Evolutionary conservation across 1,140 invertebrate genomes (phyloP), one percentile per base, ranked within the genome.

Genomic region (Pemphigus obesinymphae): DNA sequence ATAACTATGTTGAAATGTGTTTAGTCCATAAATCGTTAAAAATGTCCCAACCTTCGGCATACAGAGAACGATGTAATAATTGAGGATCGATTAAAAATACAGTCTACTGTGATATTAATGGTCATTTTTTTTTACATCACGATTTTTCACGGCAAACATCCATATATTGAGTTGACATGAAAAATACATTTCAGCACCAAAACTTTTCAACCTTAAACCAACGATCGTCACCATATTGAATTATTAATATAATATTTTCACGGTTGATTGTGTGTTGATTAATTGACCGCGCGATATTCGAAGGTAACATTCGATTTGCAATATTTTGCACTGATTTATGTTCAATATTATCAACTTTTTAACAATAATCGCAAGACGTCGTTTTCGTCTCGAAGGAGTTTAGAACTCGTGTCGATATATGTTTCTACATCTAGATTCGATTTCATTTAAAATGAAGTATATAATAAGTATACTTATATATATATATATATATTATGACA

Each of bases 81-180:
- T 3, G 29, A 20, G 7, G 70, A 73, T 72, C 26, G 15, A 73
- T 72, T 17, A n/a, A 72, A 48, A 72, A n/a, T 72, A 45, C 11
- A 13, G 5, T 43, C 70, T 20, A 73, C 43, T 23, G 29, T 73
- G 31, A 5, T 73, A 50, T 72, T 72, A 48, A 72, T 72, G 63
- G 10, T 73, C 17, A 50, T 20, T 45, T n/a, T 50, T 68, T 29
- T 50, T 50, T 17, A 31, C 26, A 26, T 73, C 70, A 50, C 70
- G 70, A 50, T 29, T 50, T 72, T 72, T 72, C 43, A 72, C 68
- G 68, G 68, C 26, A 31, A 73, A 73, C 26, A 23, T 73, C 70
- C 10, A n/a, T 13, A 13, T 20, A 50, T 73, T 0, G 26, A 34
- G 26, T 73, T n/a, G 70, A 73, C 17, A 50, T 31, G 43, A 73